phyloP scores from a whole-genome alignment of 2,797 vertebrate genomes.

The Serranus cabrilla region DNA sequence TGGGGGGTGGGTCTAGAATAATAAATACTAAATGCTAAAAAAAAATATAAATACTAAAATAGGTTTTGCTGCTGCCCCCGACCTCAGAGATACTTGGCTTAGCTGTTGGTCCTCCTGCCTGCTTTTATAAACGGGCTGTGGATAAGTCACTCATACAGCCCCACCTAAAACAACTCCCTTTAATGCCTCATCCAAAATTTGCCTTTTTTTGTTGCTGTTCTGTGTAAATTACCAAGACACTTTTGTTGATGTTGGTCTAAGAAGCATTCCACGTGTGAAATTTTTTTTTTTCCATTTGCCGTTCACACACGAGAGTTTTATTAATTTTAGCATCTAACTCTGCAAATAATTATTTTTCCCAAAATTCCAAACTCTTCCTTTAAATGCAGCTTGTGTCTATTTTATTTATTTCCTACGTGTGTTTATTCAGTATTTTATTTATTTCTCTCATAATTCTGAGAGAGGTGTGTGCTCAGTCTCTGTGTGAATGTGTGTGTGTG shows the following conservation, averaged over 20 bases:
- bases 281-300: too few species aligned
- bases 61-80: too few species aligned
- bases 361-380: neutral
- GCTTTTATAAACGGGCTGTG: too few species aligned
- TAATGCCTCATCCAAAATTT: conserved; percentile 18
- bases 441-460: conserved; percentile 15
- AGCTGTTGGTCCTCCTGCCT: too few species aligned
- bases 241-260: neutral
- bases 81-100: too few species aligned
- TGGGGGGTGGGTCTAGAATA: too few species aligned
- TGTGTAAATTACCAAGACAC: neutral
- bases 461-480: conserved; percentile 1
- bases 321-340: neutral
- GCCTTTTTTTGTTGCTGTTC: conserved; percentile 12
- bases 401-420: conserved; percentile 25
- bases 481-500: conserved; percentile 10
- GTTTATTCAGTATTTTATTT: conserved; percentile 4
- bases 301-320: neutral
- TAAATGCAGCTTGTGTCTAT: neutral
- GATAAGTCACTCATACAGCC: too few species aligned
- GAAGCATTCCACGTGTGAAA: conserved; percentile 6
- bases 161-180: neutral
- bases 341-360: neutral
- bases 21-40: too few species aligned
- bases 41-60: too few species aligned